Conservation (phyloP, 2,113 vertebrate genomes). For the Peromyscus polionotus region DNA sequence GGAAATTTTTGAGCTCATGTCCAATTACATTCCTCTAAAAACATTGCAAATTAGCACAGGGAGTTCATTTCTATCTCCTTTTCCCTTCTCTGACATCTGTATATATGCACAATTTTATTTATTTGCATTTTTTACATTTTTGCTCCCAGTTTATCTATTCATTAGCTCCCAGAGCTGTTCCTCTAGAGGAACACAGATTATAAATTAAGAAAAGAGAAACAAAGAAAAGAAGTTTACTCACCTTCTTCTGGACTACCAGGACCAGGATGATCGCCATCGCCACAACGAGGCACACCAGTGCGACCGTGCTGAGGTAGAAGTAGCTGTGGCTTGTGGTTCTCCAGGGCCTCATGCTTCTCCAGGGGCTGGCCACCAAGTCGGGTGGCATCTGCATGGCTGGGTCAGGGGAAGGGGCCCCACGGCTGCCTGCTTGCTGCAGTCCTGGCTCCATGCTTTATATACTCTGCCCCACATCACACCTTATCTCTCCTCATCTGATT, state of each 20-base stretch:
- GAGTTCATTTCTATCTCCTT: constrained; percentile 28
- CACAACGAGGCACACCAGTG: constrained; percentile 82
- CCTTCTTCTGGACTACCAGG: constrained; percentile 83
- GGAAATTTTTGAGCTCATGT: constrained; percentile 57
- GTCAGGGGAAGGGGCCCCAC: constrained; percentile 77
- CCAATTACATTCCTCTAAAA: not conserved
- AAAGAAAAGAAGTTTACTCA: constrained; percentile 74
- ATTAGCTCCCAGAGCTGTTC: not conserved
- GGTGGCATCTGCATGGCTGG: constrained; percentile 84
- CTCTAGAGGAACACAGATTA: not conserved
- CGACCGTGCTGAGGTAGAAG: constrained; percentile 81
- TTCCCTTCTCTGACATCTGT: not conserved
- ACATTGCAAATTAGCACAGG: not conserved
- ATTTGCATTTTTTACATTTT: not conserved
- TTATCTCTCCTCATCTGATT: constrained; percentile 83
- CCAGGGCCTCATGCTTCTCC: constrained; percentile 67
- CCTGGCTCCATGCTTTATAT: constrained; percentile 87
- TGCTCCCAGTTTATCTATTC: not conserved
- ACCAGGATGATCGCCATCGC: constrained; percentile 86
- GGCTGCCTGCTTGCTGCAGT: constrained; percentile 75
- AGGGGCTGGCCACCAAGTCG: constrained; percentile 63
- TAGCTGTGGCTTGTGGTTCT: constrained; percentile 71
- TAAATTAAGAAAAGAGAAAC: not conserved
- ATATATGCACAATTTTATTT: not conserved
- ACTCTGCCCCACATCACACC: constrained; percentile 80